Conservation (phyloP, 1,140 invertebrate species). For the Archivesica marissinica region DNA sequence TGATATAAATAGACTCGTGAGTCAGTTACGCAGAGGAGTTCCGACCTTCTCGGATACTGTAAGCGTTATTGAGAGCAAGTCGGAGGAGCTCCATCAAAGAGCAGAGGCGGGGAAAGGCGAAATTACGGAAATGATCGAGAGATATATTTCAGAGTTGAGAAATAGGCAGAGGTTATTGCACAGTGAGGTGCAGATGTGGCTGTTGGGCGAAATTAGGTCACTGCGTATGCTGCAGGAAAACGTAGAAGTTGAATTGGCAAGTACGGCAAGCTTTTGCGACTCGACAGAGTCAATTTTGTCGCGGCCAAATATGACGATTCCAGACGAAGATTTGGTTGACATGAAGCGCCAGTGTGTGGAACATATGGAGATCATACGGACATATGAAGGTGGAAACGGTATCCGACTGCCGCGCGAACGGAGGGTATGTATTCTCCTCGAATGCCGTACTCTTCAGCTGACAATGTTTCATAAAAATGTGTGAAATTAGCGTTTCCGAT, state of each 20-base stretch:
- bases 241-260: constrained; percentile 95
- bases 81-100: constrained; percentile 71
- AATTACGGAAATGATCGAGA: constrained; percentile 90
- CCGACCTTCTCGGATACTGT: constrained; percentile 88
- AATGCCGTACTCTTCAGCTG: too few relatives aligned
- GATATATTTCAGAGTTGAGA: constrained; percentile 94
- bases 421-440: constrained; percentile 34
- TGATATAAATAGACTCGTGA: constrained; percentile 97
- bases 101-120: constrained; percentile 84
- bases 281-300: constrained; percentile 96
- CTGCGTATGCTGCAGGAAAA: constrained; percentile 95
- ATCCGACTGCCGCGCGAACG: constrained; percentile 62
- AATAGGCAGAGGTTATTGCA: constrained; percentile 95
- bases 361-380: constrained; percentile 70
- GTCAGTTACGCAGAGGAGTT: constrained; percentile 89
- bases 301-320: constrained; percentile 86
- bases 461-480: too few relatives aligned
- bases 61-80: constrained; percentile 71
- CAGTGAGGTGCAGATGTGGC: constrained; percentile 94
- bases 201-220: constrained; percentile 92
- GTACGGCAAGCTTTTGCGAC: constrained; percentile 97
- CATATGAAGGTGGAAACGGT: constrained; percentile 69
- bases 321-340: constrained; percentile 77
- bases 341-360: constrained; percentile 77
- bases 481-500: too few relatives aligned